These are phyloP conservation scores for Protophormia terraenovae DNA, from an alignment of 2,888 invertebrate species.

Conservation along the genomic window DNA sequence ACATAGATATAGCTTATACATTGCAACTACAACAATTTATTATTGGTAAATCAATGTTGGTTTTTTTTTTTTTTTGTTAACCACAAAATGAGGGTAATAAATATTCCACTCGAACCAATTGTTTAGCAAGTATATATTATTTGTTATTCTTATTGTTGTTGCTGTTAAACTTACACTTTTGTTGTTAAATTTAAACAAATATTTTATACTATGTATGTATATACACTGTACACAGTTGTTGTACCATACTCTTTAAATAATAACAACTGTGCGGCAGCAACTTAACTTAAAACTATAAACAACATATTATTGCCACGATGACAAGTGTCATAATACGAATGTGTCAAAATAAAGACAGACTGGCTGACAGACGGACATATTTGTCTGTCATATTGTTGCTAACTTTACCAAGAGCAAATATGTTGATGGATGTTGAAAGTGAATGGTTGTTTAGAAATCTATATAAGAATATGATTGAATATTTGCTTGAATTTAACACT, in stretches of 20 bases:
- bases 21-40: background rate
- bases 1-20: too few relatives aligned
- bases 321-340: slow-evolving; percentile 19
- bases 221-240: background rate
- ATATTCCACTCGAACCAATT: slow-evolving; percentile 17
- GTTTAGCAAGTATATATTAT: background rate
- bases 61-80: slow-evolving; percentile 32
- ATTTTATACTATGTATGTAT: background rate
- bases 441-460: background rate
- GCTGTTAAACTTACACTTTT: background rate
- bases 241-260: background rate
- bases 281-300: too few relatives aligned
- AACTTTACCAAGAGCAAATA: background rate
- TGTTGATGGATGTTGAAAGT: background rate
- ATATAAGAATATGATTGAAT: background rate
- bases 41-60: slow-evolving; percentile 22
- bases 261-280: background rate
- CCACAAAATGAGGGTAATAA: slow-evolving; percentile 42
- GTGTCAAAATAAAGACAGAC: slow-evolving; percentile 28
- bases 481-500: background rate
- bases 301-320: background rate
- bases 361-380: background rate
- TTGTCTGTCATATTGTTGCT: background rate
- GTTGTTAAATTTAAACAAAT: background rate
- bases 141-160: background rate